Base-by-base conservation (phyloP, 2,888 invertebrate species). In the Epistrophella euchroma region DNA sequence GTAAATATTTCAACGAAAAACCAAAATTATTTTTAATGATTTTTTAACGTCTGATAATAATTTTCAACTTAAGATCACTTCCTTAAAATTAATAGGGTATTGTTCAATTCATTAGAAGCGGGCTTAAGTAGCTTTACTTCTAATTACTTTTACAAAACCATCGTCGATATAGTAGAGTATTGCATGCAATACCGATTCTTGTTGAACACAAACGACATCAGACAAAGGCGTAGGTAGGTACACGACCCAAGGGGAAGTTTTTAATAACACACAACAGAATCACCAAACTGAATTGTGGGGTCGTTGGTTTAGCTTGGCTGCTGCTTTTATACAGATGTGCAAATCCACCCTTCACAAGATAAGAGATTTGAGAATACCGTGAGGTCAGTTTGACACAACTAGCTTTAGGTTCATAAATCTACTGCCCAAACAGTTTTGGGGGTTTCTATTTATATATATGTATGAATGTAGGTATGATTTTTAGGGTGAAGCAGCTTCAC, bases 341-440 rank as follows among this genome's bases (percentile, higher is more conserved):
- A 74, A 70, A 84, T 76, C 76, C 76, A 85, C 85, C 85, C 85
- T 85, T 80, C 72, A 76, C 40, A n/a, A 73, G 85, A 85, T 85
- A 76, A 85, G 76, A 72, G 80, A 80, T 81, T 80, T 50, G 52
- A 75, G 35, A 52, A 62, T 35, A 52, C 64, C 52, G 66, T 47
- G 37, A 66, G 85, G 85, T 85, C 85, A 85, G 80, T 73, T 80
- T 56, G 68, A 80, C 70, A 72, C 85, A 80, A 85, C 84, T 85
- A 85, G 72, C 75, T 72, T 47, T 76, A 72, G 76, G 80, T 80
- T 80, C 81, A 80, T 85, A 84, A 84, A 85, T 85, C 76, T 85
- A 72, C 68, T 85, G 72, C 35, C 68, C 72, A 76, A 47, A 17
- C 70, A 52, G 58, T 11, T 2, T 11, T 35, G 13, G 58, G 28